Evolutionary conservation across 2,888 invertebrate genomes (phyloP), one percentile per base, ranked within the genome.

Genomic region (Acrobeloides nanus): DNA sequence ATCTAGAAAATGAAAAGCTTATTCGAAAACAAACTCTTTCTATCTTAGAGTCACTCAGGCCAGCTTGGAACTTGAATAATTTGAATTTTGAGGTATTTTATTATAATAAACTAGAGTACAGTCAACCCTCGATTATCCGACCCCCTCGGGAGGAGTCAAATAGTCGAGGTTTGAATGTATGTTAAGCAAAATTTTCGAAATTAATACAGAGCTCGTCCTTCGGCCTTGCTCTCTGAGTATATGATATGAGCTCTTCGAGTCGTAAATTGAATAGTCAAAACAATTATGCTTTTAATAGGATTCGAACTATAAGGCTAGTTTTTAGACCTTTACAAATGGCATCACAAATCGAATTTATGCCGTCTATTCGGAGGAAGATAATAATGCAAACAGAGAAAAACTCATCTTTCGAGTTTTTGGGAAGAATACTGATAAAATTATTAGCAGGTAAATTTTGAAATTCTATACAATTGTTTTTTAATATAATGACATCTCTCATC

Each of bases 341-440:
- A 73, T 72, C 40, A 71, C 72, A 4, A 72, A 72, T 50, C 66
- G 66, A 45, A 68, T 73, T 20, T 64, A 72, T 31, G 54, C 50
- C 38, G 48, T 54, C 5, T 31, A 21, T 17, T 27, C 51, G 26
- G 33, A 29, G 8, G 52, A 46, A 3, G 29, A 50, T 4, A 57
- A 15, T 8, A n/a, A n/a, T n/a, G n/a, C n/a, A n/a, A n/a, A n/a
- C n/a, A n/a, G n/a, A n/a, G 61, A 65, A 7, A 43, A 49, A 31
- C 46, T 74, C 29, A 58, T 74, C 18, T 64, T 74, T 48, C 61
- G 74, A 8, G 63, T 74, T 8, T 74, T 66, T 44, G 74, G 74
- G 2, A 56, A 62, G 18, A 64, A 68, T 38, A 74, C 74, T 1
- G 68, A 68, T 23, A 62, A 67, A 37, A 59, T 74, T 42, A 73